phyloP scores from a whole-genome alignment of 1,140 invertebrate genomes.

The Neomicropteryx cornuta region DNA sequence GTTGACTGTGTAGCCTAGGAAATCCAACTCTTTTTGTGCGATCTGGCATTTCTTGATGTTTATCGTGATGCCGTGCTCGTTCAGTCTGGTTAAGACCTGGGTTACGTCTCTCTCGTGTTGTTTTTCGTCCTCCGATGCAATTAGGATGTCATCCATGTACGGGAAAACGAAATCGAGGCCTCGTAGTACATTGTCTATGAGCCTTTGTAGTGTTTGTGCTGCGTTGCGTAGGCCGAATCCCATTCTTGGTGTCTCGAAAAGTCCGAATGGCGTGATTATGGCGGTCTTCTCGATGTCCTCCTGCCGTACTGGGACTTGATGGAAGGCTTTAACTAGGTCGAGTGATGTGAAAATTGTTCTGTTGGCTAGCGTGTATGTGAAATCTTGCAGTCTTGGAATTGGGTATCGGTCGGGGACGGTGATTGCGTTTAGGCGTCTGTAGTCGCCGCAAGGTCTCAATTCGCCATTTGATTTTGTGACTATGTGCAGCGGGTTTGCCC shows the following conservation, averaged over 20 bases:
- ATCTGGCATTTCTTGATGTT: conserved; percentile 21
- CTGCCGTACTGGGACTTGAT: conserved; percentile 20
- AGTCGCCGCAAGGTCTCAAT: conserved; percentile 33
- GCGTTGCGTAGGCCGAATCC: conserved; percentile 25
- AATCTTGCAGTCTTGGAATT: conserved; percentile 10
- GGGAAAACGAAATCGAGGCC: conserved; percentile 17
- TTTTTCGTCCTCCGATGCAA: conserved; percentile 18
- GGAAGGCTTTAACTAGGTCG: conserved; percentile 34
- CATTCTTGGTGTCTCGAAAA: conserved; percentile 23
- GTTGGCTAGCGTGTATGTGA: conserved; percentile 5
- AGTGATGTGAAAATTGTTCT: conserved; percentile 26
- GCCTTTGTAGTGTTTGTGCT: conserved; percentile 33
- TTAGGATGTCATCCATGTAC: conserved; percentile 27
- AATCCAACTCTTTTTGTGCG: conserved; percentile 6
- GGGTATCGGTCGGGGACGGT: conserved; percentile 24
- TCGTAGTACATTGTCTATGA: conserved; percentile 31
- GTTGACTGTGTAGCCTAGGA: conserved; percentile 21
- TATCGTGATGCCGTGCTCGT: conserved; percentile 17
- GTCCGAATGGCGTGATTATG: conserved; percentile 23
- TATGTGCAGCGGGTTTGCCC: conserved; percentile 30
- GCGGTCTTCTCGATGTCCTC: conserved; percentile 21
- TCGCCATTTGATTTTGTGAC: conserved; percentile 25
- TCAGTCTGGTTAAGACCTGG: conserved; percentile 14
- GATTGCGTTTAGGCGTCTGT: conserved; percentile 27
- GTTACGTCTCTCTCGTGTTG: conserved; percentile 19